A percentile compares a stretch with the other conserved stretches of the same genome.
Conservation (phyloP, 2,888 invertebrate species). For the Perizoma flavofasciatum region DNA sequence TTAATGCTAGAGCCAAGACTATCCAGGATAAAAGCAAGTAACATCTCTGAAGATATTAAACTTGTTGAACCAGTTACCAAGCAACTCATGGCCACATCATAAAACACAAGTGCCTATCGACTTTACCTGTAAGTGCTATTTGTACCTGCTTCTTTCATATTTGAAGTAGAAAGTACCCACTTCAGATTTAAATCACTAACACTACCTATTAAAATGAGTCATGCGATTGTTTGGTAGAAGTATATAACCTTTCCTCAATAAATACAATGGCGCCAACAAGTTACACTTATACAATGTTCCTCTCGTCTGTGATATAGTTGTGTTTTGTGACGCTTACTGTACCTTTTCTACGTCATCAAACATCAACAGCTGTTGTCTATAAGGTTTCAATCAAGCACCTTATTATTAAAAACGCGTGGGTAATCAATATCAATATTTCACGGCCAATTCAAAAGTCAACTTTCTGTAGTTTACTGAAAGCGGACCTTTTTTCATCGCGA, state of each 20-base stretch:
- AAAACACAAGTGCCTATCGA: constrained; percentile 7
- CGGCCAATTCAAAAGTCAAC: too few relatives aligned
- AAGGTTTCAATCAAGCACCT: not conserved
- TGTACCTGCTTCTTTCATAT: not conserved
- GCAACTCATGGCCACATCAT: constrained; percentile 7
- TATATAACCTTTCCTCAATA: constrained; percentile 1
- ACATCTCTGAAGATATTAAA: not conserved
- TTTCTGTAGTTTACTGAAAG: too few relatives aligned
- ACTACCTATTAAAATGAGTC: constrained; percentile 8
- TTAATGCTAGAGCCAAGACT: not conserved
- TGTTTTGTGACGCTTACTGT: constrained; percentile 17
- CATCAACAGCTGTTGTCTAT: constrained; percentile 22
- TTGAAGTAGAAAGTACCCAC: constrained; percentile 11
- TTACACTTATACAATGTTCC: not conserved
- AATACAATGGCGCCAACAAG: constrained; percentile 12
- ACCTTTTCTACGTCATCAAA: constrained; percentile 9
- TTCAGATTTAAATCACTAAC: constrained; percentile 3
- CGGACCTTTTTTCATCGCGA: too few relatives aligned
- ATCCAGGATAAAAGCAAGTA: not conserved
- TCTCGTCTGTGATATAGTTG: constrained; percentile 2
- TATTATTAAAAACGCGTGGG: too few relatives aligned
- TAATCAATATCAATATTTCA: too few relatives aligned
- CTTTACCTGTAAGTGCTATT: too few relatives aligned
- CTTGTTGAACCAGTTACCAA: constrained; percentile 15
- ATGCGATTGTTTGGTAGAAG: constrained; percentile 4